Conservation (phyloP, 2,113 vertebrate species). For the Atractosteus spatula region DNA sequence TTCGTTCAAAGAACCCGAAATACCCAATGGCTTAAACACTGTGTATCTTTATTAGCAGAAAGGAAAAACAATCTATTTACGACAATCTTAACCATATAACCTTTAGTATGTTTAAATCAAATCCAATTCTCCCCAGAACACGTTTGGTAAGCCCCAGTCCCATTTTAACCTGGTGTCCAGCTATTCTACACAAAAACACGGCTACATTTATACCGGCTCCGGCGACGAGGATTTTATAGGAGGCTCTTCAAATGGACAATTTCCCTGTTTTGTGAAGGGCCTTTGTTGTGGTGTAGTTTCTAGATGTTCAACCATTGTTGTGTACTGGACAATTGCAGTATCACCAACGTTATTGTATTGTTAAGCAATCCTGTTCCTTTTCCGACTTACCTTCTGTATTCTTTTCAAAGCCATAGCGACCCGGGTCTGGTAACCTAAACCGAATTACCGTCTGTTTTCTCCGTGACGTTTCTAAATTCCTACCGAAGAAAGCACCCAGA, state of each 20-base stretch:
- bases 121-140: too few relatives aligned
- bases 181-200: too few relatives aligned
- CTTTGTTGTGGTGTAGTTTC: constrained; percentile 5
- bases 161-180: too few relatives aligned
- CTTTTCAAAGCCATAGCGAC: constrained; percentile 59
- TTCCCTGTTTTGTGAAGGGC: neutral
- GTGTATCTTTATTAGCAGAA: too few relatives aligned
- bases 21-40: too few relatives aligned
- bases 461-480: neutral
- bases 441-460: neutral
- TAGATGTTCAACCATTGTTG: neutral
- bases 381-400: constrained; percentile 57
- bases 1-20: too few relatives aligned
- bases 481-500: neutral
- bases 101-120: too few relatives aligned
- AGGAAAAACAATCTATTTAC: too few relatives aligned
- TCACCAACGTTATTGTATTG: neutral
- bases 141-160: too few relatives aligned
- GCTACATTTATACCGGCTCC: too few relatives aligned
- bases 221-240: too few relatives aligned
- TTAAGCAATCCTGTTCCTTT: neutral
- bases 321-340: neutral
- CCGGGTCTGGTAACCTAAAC: neutral
- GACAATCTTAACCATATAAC: too few relatives aligned
- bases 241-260: neutral